phyloP scores from a whole-genome alignment of 1,140 invertebrate species.

The Leptinotarsa defecta region DNA sequence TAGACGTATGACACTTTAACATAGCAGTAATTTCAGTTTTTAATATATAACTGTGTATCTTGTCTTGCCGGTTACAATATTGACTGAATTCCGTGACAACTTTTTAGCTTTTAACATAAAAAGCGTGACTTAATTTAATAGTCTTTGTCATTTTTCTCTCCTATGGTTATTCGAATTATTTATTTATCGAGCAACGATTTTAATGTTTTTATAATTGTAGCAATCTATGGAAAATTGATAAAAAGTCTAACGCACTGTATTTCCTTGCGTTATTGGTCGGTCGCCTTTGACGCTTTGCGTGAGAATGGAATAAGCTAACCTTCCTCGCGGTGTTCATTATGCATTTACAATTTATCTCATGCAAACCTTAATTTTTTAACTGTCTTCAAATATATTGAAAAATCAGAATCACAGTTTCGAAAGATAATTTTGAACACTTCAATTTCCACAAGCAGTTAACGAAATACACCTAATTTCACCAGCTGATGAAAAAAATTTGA shows the following conservation, averaged over 20 bases:
- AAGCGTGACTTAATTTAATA: constrained; percentile 2
- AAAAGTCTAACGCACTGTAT: background rate
- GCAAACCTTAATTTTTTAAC: too few relatives aligned
- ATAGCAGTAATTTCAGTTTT: too few relatives aligned
- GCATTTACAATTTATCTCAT: too few relatives aligned
- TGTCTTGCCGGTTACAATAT: background rate
- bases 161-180: background rate
- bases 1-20: too few relatives aligned
- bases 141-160: background rate
- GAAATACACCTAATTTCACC: too few relatives aligned
- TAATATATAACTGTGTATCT: background rate
- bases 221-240: background rate
- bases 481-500: too few relatives aligned
- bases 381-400: too few relatives aligned
- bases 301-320: background rate
- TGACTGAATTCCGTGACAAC: background rate
- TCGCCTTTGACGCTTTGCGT: background rate
- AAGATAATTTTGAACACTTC: too few relatives aligned
- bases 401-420: too few relatives aligned
- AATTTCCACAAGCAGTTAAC: too few relatives aligned
- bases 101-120: constrained; percentile 4
- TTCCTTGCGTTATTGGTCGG: background rate
- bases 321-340: too few relatives aligned
- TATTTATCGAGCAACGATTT: background rate
- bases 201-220: constrained; percentile 4